Conservation (phyloP, 2,113 vertebrate genomes). For the Thomomys bottae region DNA sequence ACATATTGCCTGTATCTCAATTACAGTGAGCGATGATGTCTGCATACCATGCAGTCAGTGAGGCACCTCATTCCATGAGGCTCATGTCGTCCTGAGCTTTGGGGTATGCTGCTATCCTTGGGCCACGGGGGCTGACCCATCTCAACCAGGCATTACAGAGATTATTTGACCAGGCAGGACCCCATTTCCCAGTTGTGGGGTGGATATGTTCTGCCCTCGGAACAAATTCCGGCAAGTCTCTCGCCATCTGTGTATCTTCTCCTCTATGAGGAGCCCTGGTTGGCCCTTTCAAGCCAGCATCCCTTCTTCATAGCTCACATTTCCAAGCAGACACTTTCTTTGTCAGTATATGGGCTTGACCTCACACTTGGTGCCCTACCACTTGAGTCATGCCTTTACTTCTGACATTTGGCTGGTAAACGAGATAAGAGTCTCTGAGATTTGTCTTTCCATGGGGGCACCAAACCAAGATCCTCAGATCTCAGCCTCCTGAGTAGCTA, state of each 20-base stretch:
- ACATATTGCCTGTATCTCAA: not conserved
- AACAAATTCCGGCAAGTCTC: not conserved
- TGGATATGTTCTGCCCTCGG: not conserved
- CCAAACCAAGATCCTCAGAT: too few relatives aligned
- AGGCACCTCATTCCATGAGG: not conserved
- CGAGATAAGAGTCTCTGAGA: too few relatives aligned
- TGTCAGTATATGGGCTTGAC: too few relatives aligned
- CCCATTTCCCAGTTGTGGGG: not conserved
- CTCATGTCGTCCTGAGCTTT: not conserved
- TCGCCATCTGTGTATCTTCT: not conserved
- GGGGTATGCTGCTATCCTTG: not conserved
- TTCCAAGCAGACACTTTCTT: too few relatives aligned
- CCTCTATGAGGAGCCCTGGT: not conserved
- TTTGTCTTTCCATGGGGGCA: too few relatives aligned
- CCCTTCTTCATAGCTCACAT: not conserved
- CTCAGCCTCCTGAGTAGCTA: too few relatives aligned
- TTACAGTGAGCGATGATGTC: not conserved
- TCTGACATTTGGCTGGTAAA: too few relatives aligned
- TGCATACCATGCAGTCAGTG: not conserved
- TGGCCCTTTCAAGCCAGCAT: not conserved
- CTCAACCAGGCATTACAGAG: not conserved
- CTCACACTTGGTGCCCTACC: too few relatives aligned
- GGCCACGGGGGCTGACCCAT: not conserved
- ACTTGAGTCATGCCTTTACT: too few relatives aligned
- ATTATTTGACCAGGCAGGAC: not conserved